Evolutionary conservation across 2,113 vertebrate species (phyloP).

Genomic region (Apeltes quadracus): DNA sequence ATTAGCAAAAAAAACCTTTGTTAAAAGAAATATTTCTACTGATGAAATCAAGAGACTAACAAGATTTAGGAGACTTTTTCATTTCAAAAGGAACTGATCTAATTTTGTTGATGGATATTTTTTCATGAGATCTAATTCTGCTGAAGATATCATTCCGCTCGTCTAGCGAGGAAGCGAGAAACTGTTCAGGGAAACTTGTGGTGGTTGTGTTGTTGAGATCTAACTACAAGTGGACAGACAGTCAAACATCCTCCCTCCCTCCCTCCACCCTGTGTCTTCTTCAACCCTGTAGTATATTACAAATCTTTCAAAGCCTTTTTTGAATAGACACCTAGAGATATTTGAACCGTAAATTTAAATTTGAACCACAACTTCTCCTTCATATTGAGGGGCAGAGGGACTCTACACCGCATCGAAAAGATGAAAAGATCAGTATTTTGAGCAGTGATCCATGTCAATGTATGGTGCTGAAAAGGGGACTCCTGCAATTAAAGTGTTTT

Average conservation of each 20-base stretch:
- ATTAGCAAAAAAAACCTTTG: neutral
- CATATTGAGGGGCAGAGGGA: neutral
- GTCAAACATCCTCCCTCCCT: neutral
- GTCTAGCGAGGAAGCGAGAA: neutral
- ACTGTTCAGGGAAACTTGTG: neutral
- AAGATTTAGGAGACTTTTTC: constrained; percentile 11
- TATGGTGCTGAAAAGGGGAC: neutral
- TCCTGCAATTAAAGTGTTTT: neutral
- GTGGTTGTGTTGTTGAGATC: neutral
- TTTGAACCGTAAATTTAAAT: no score
- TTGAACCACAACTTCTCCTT: no score
- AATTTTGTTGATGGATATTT: constrained; percentile 17
- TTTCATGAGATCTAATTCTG: constrained; percentile 25
- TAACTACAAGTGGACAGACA: neutral
- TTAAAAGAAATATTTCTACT: neutral
- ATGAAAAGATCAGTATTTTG: neutral
- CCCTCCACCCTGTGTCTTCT: neutral
- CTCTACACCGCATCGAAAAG: no score
- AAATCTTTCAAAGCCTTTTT: neutral
- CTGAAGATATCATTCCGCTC: neutral
- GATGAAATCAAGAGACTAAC: constrained; percentile 10
- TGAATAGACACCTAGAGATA: no score
- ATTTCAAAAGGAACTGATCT: constrained; percentile 13
- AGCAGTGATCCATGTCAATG: neutral
- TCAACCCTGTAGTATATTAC: neutral